These are phyloP conservation scores for Alcedo quadribrachys DNA, from an alignment of 2,797 vertebrate species.

Conservation along the genomic window DNA sequence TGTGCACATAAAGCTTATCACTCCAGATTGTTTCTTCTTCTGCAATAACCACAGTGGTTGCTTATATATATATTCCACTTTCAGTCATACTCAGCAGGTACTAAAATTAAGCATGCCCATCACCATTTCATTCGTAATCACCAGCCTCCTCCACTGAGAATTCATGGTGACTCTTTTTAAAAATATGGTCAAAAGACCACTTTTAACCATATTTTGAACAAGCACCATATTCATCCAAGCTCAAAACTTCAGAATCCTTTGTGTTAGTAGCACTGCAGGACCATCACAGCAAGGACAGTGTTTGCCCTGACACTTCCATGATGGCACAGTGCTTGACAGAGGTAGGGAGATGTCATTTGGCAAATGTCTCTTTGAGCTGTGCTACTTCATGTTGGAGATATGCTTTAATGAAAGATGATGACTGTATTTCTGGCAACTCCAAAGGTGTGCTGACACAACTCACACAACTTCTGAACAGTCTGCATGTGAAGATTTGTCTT, in stretches of 20 bases:
- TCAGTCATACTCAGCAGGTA: not conserved
- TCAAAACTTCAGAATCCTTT: not conserved
- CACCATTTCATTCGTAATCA: not conserved
- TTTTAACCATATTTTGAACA: not conserved
- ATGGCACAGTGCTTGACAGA: not conserved
- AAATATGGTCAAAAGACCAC: not conserved
- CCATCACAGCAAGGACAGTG: not conserved
- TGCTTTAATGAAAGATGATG: not conserved
- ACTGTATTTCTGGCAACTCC: not conserved
- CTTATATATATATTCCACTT: not conserved
- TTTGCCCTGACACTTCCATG: not conserved
- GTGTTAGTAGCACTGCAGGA: not conserved
- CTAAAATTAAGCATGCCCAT: not conserved
- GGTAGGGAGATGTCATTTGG: not conserved
- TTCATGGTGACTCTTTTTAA: not conserved
- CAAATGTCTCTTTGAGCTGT: not conserved
- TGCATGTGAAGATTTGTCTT: not conserved
- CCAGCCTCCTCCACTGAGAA: not conserved
- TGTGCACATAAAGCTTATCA: not conserved
- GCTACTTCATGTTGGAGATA: not conserved
- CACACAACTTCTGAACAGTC: not conserved
- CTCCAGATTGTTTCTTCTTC: slow-evolving; percentile 17
- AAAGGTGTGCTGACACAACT: not conserved
- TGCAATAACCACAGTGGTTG: not conserved
- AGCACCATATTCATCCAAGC: not conserved